Evolutionary conservation across 2,113 vertebrate genomes (phyloP).

Genomic region (Tragelaphus scriptus): DNA sequence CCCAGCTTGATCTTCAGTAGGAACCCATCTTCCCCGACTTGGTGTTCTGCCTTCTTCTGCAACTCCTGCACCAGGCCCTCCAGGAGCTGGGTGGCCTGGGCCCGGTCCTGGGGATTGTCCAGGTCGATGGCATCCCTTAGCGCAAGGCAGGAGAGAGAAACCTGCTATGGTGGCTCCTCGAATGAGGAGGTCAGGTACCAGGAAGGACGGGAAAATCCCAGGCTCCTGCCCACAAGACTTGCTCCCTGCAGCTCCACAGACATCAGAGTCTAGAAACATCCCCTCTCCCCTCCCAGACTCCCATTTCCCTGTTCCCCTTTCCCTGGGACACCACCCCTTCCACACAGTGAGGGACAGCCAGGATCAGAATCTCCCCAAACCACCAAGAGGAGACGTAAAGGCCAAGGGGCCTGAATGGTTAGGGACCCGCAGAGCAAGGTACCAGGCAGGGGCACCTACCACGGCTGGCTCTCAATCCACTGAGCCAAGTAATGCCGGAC

Average conservation of each 20-base stretch:
- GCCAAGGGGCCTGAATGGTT: neutral
- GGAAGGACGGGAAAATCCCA: neutral
- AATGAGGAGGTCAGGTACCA: neutral
- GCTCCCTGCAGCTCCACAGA: neutral
- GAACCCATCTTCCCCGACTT: slow-evolving; percentile 96
- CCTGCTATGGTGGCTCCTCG: neutral
- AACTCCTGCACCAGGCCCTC: slow-evolving; percentile 96
- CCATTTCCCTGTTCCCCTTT: slow-evolving; percentile 48
- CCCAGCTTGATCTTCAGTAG: slow-evolving; percentile 98
- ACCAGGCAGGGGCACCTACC: slow-evolving; percentile 79
- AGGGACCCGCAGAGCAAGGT: neutral
- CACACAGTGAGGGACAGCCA: neutral
- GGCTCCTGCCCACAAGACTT: neutral
- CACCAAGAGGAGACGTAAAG: neutral
- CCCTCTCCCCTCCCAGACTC: neutral
- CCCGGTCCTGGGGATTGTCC: slow-evolving; percentile 94
- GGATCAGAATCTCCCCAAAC: slow-evolving; percentile 23
- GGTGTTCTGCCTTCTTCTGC: slow-evolving; percentile 97
- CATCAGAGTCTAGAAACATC: neutral
- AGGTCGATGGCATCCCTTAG: slow-evolving; percentile 93
- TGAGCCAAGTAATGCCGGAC: slow-evolving; percentile 97
- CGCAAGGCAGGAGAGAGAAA: neutral
- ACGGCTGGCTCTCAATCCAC: slow-evolving; percentile 95
- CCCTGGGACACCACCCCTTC: slow-evolving; percentile 39
- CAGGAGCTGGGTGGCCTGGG: slow-evolving; percentile 90